These are phyloP conservation scores for Polypterus senegalus DNA, from an alignment of 2,113 vertebrate species.

Conservation along the genomic window DNA sequence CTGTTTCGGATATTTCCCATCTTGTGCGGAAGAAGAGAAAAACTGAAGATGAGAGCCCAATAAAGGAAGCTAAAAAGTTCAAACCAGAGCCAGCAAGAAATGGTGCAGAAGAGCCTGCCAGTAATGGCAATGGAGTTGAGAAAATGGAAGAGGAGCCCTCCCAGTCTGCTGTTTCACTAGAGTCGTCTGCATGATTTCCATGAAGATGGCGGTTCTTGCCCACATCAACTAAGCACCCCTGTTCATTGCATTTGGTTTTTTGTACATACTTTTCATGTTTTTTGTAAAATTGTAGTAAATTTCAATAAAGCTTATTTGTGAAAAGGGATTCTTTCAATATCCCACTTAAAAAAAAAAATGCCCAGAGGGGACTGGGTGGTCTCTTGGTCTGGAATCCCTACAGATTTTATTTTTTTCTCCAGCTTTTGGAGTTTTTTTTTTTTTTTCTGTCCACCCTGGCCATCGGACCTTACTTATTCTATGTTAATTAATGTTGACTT, in stretches of 20 bases:
- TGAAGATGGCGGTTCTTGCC: conserved; percentile 39
- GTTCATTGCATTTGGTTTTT: conserved; percentile 53
- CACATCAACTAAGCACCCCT: conserved; percentile 50
- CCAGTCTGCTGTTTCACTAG: conserved; percentile 55
- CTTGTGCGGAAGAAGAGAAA: conserved; percentile 97
- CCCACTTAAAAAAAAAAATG: too few species aligned
- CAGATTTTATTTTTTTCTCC: too few species aligned
- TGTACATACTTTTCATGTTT: conserved; percentile 87
- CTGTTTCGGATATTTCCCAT: conserved; percentile 84
- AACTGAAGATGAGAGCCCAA: conserved; percentile 81
- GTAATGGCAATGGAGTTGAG: conserved; percentile 63
- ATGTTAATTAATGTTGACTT: too few species aligned
- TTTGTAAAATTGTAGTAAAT: conserved; percentile 81
- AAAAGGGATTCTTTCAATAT: conserved; percentile 14
- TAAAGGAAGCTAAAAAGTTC: conserved; percentile 84
- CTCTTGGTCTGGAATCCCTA: too few species aligned
- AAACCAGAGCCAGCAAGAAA: conserved; percentile 81
- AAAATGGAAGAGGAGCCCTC: conserved; percentile 69
- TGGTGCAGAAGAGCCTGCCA: conserved; percentile 59
- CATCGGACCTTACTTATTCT: too few species aligned
- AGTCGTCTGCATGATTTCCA: conserved; percentile 63
- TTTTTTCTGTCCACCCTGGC: too few species aligned
- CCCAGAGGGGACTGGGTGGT: too few species aligned
- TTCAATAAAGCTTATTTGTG: conserved; percentile 86
- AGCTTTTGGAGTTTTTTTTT: too few species aligned